These are phyloP conservation scores for Mallateleia sp. DNA, from an alignment of 2,888 invertebrate genomes.

Conservation along the genomic window DNA sequence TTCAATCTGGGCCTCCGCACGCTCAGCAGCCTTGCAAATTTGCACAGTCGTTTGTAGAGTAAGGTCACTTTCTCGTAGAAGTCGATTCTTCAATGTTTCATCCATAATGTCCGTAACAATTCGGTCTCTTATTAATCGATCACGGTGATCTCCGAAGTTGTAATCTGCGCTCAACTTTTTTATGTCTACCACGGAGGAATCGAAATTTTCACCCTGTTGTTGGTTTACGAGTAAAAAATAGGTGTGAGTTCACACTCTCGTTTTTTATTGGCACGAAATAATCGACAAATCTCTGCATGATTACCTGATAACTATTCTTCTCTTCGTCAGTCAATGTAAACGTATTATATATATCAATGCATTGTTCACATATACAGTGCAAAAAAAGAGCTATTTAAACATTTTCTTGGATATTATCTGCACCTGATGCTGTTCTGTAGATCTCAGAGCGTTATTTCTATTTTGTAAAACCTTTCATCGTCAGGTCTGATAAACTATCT, in stretches of 20 bases:
- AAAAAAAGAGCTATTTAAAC: conserved; percentile 80
- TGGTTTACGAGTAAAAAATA: conserved; percentile 76
- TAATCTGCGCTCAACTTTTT: conserved; percentile 77
- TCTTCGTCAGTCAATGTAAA: conserved; percentile 72
- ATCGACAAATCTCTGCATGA: conserved; percentile 72
- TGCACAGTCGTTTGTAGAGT: conserved; percentile 69
- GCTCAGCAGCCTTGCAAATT: conserved; percentile 76
- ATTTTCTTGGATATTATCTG: conserved; percentile 66
- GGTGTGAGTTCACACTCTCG: conserved; percentile 78
- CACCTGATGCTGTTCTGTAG: conserved; percentile 73
- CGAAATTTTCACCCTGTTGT: conserved; percentile 76
- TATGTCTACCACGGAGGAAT: conserved; percentile 77
- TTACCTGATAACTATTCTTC: conserved; percentile 11
- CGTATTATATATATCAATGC: conserved; percentile 80
- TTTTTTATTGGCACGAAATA: conserved; percentile 69
- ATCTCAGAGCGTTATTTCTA: conserved; percentile 49
- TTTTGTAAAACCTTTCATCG: conserved; percentile 37
- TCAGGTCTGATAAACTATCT: conserved; percentile 10
- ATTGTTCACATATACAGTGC: conserved; percentile 80
- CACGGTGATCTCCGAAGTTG: conserved; percentile 77
- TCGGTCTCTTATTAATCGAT: conserved; percentile 79
- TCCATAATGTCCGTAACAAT: conserved; percentile 78
- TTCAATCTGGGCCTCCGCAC: conserved; percentile 69
- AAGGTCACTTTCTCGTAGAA: conserved; percentile 78
- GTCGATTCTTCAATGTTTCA: conserved; percentile 73